Evolutionary conservation across 2,888 invertebrate genomes (phyloP).

Genomic region (Zelleria hepariella): DNA sequence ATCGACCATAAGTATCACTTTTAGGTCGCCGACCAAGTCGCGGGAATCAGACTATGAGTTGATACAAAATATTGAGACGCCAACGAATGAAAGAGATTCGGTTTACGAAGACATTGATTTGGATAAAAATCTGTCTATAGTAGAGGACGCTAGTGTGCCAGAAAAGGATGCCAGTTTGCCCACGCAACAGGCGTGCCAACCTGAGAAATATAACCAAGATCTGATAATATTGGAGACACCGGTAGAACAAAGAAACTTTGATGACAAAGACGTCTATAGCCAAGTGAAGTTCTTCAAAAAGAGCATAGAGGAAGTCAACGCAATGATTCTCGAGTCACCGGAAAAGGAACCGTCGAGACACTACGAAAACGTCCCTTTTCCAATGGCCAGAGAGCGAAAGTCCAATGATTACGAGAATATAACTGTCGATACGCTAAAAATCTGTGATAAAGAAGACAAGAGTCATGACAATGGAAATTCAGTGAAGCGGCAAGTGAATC

Average conservation of each 20-base stretch:
- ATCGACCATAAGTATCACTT: constrained; percentile 81
- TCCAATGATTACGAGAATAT: constrained; percentile 52
- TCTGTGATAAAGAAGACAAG: constrained; percentile 44
- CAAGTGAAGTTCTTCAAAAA: constrained; percentile 82
- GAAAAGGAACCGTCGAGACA: constrained; percentile 29
- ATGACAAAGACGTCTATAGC: constrained; percentile 75
- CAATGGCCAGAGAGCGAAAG: constrained; percentile 15
- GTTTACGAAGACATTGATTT: constrained; percentile 73
- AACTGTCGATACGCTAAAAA: constrained; percentile 43
- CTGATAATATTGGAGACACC: constrained; percentile 71
- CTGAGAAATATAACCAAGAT: constrained; percentile 44
- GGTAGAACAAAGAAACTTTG: constrained; percentile 47
- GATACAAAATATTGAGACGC: constrained; percentile 43
- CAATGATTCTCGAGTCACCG: constrained; percentile 47
- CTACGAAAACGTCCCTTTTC: constrained; percentile 49
- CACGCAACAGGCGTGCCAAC: constrained; percentile 71
- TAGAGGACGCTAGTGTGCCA: constrained; percentile 69
- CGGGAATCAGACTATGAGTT: constrained; percentile 55
- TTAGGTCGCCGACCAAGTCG: constrained; percentile 74
- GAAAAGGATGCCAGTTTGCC: constrained; percentile 70
- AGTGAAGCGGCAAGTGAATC: constrained; percentile 33
- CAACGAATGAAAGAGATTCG: constrained; percentile 56
- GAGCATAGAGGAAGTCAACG: constrained; percentile 83
- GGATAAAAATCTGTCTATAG: constrained; percentile 61
- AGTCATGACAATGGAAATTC: constrained; percentile 38